Conservation (phyloP, 2,888 invertebrate genomes). For the Ptychoptera albimana region DNA sequence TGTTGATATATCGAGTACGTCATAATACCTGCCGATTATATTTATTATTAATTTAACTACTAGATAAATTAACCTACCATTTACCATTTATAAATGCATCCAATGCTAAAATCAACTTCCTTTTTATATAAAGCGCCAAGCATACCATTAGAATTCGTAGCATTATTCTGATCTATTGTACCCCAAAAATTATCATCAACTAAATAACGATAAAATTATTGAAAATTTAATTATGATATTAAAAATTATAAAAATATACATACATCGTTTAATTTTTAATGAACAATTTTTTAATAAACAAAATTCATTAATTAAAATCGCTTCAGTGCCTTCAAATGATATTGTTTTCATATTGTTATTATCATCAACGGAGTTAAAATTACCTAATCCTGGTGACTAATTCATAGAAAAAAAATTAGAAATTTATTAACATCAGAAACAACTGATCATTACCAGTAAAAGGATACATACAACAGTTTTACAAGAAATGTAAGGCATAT, state of each 20-base stretch:
- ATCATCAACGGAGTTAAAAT: constrained; percentile 20
- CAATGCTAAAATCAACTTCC: constrained; percentile 23
- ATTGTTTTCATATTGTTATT: constrained; percentile 15
- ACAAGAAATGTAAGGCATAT: constrained; percentile 26
- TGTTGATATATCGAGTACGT: constrained; percentile 22
- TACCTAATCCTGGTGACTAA: constrained; percentile 20
- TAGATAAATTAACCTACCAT: no score
- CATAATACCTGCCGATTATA: constrained; percentile 13
- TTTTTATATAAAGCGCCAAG: constrained; percentile 23
- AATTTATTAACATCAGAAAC: no score
- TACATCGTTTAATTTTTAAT: constrained; percentile 21
- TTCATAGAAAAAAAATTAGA: background rate
- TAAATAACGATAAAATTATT: no score
- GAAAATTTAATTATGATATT: no score
- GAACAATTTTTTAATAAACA: constrained; percentile 22
- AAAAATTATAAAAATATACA: constrained; percentile 10
- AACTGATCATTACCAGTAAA: no score
- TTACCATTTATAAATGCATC: constrained; percentile 26
- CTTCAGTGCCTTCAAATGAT: constrained; percentile 21
- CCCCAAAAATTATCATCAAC: constrained; percentile 17
- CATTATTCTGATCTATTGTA: constrained; percentile 20
- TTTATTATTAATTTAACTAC: no score
- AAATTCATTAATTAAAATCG: constrained; percentile 21
- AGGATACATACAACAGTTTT: constrained; percentile 26
- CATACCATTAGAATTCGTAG: constrained; percentile 20